Conservation (phyloP, 2,888 invertebrate genomes). For the Alloplasta piceator region DNA sequence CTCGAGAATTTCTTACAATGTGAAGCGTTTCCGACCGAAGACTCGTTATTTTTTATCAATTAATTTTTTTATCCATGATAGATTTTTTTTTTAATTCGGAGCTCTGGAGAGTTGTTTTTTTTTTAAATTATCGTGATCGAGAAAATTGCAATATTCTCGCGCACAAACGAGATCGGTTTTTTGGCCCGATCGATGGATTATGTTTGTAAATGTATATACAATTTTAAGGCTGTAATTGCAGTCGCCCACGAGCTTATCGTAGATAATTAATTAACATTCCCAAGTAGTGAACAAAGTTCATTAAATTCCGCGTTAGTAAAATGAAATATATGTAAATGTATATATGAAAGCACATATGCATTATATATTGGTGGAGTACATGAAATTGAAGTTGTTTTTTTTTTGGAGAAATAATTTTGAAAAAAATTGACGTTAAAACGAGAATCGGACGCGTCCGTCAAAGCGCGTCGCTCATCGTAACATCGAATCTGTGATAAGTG, state of each 20-base stretch:
- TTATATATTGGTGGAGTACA: slow-evolving; percentile 47
- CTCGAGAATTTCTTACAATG: slow-evolving; percentile 47
- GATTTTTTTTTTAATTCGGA: slow-evolving; percentile 1
- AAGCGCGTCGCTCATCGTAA: slow-evolving; percentile 68
- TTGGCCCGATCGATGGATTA: slow-evolving; percentile 44
- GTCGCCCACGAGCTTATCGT: slow-evolving; percentile 70
- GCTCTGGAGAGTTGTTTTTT: not conserved
- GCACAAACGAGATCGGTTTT: slow-evolving; percentile 20
- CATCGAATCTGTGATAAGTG: slow-evolving; percentile 78
- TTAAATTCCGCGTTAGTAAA: slow-evolving; percentile 54
- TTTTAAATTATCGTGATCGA: slow-evolving; percentile 16
- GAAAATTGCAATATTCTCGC: not conserved
- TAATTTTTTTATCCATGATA: slow-evolving; percentile 15
- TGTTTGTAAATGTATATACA: slow-evolving; percentile 48
- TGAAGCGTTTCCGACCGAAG: slow-evolving; percentile 51
- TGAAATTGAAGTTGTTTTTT: slow-evolving; percentile 26
- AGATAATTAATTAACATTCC: slow-evolving; percentile 62
- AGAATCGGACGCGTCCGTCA: slow-evolving; percentile 41
- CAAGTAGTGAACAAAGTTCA: slow-evolving; percentile 52
- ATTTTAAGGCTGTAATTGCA: slow-evolving; percentile 58
- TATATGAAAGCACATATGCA: slow-evolving; percentile 19
- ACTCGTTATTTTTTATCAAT: slow-evolving; percentile 23
- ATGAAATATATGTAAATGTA: slow-evolving; percentile 30
- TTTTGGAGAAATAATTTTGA: slow-evolving; percentile 6
- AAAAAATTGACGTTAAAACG: slow-evolving; percentile 23